Percentiles rank a stretch among this genome's conserved stretches.
Conservation (phyloP, 2,888 invertebrate genomes). For the Lysandra bellargus region DNA sequence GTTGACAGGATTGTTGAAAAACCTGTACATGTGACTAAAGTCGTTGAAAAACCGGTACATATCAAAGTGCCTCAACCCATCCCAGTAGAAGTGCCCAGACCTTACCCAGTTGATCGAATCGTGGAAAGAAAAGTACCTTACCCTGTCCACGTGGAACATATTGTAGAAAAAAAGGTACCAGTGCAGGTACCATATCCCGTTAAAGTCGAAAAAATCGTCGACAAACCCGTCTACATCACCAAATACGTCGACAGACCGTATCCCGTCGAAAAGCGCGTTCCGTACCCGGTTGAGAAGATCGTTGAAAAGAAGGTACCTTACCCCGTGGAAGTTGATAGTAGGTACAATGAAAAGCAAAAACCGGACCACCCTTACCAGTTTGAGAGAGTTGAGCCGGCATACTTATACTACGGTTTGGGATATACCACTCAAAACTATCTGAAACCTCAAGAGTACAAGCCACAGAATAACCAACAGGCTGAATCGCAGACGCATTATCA, state of each 20-base stretch:
- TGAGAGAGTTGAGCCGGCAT: slow-evolving; percentile 44
- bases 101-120: slow-evolving; percentile 76
- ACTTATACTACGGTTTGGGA: slow-evolving; percentile 43
- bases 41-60: slow-evolving; percentile 68
- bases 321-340: slow-evolving; percentile 77
- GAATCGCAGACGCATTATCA: slow-evolving; percentile 45
- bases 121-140: slow-evolving; percentile 73
- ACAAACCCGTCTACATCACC: slow-evolving; percentile 78
- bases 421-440: slow-evolving; percentile 44
- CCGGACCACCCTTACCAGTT: slow-evolving; percentile 52
- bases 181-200: slow-evolving; percentile 72
- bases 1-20: slow-evolving; percentile 79
- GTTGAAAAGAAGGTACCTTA: slow-evolving; percentile 78
- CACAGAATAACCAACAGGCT: slow-evolving; percentile 42
- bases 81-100: slow-evolving; percentile 63
- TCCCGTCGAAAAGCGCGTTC: slow-evolving; percentile 70
- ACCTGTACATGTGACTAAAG: slow-evolving; percentile 74
- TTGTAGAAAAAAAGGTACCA: slow-evolving; percentile 72
- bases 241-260: slow-evolving; percentile 72
- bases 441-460: slow-evolving; percentile 45
- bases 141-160: slow-evolving; percentile 67
- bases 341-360: slow-evolving; percentile 63
- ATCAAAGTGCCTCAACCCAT: slow-evolving; percentile 67
- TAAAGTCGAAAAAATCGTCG: slow-evolving; percentile 78
- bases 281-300: slow-evolving; percentile 72